A percentile compares a stretch with the other conserved stretches of the same genome.
phyloP scores from a whole-genome alignment of 2,797 vertebrate genomes.

The Dendrocincla tyrannina region DNA sequence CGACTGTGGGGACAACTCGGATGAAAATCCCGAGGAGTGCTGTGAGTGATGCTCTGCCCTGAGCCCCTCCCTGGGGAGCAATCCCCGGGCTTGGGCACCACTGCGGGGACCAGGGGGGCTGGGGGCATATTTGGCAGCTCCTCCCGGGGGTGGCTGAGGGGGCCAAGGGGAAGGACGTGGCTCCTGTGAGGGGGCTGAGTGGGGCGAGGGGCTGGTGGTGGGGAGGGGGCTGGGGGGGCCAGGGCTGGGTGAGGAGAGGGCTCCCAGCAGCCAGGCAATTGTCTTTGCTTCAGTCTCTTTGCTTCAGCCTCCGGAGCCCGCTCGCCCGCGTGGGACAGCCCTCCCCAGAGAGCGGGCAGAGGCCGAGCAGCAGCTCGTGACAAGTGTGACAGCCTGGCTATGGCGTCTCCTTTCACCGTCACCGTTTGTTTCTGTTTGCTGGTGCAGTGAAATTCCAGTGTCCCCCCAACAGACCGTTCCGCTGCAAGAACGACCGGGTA shows the following conservation, averaged over 20 bases:
- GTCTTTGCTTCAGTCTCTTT: slow-evolving; percentile 57
- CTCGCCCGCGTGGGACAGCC: slow-evolving; percentile 17
- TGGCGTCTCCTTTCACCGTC: slow-evolving; percentile 25
- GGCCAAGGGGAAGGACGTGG: neutral
- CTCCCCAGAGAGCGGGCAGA: slow-evolving; percentile 5
- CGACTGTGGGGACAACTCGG: slow-evolving; percentile 94
- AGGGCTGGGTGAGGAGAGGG: neutral
- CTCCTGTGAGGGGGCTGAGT: rapidly evolving
- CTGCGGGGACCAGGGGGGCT: neutral
- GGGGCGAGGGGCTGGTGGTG: neutral
- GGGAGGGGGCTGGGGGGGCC: too few species aligned
- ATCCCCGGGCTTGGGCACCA: neutral
- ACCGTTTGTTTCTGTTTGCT: slow-evolving; percentile 37
- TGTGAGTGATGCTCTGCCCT: slow-evolving; percentile 72
- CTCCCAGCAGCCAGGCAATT: neutral
- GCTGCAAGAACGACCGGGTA: slow-evolving; percentile 91
- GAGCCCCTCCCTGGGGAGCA: neutral
- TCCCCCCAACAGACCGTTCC: slow-evolving; percentile 91
- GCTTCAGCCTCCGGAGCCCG: slow-evolving; percentile 28
- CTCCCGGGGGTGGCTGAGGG: rapidly evolving
- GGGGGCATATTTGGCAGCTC: neutral
- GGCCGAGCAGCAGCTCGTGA: slow-evolving; percentile 27
- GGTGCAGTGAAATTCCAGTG: slow-evolving; percentile 87
- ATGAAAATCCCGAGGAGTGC: slow-evolving; percentile 90
- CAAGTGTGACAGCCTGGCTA: slow-evolving; percentile 33